Evolutionary conservation across 2,888 invertebrate genomes (phyloP), one percentile per base, ranked within the genome.

Genomic region (Cyclophora albipunctata): DNA sequence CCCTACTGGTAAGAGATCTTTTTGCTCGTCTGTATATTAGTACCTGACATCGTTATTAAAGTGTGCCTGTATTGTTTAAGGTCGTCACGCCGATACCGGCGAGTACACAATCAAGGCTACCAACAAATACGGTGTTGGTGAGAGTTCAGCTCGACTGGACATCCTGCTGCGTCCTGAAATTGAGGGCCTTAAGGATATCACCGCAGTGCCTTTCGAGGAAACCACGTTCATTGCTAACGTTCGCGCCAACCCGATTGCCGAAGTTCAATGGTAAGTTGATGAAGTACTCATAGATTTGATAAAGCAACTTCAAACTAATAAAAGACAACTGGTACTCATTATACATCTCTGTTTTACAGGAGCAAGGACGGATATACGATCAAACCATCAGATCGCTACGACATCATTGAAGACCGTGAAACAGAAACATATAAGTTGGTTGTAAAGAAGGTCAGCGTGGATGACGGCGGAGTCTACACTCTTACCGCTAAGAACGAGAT

Each of bases 161-260:
- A 92, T 96, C 45, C 81, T 95, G 2, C 88, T 95, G 50, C 90
- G 93, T 62, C 96, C 96, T 0, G 94, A 95, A 82, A 92, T 96
- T 53, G 91, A 93, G 52, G 93, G 93, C 0, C 90, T 96, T 45
- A 91, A 92, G 61, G 95, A 96, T 71, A 87, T 93, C 45, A 91
- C 90, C 34, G 92, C 93, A 2, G 91, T 93, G 53, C 96, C 96
- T 1, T 95, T 93, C 49, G 94, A 96, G 65, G 91, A 93, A 35
- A 93, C 94, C 34, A 91, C 92, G 55, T 93, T 98, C 74, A 92
- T 94, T 63, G 95, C 94, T 40, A 91, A 93, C 43, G 92, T 98
- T 2, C 93, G 93, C 64, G 97, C 98, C 34, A 96, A 96, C 79
- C 99, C 99, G 0, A 92, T 93, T 58, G 96, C 98, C 2, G 94